These are phyloP conservation scores for Dascyllus trimaculatus DNA, from an alignment of 2,113 vertebrate species.

Conservation along the genomic window DNA sequence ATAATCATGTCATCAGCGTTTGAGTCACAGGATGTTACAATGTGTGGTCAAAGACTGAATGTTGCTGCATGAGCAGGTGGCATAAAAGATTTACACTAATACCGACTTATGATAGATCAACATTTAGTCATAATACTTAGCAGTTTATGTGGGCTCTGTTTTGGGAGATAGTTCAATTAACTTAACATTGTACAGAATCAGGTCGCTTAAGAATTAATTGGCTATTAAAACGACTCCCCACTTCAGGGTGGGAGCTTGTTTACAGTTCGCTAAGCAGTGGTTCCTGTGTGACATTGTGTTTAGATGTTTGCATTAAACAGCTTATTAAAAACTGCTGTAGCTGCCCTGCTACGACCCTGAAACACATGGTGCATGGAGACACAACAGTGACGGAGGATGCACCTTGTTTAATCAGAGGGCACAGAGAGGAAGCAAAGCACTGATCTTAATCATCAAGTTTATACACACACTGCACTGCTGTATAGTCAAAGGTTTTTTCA, in stretches of 20 bases:
- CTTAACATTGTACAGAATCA: slow-evolving; percentile 69
- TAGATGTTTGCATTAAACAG: slow-evolving; percentile 65
- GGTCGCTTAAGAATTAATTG: slow-evolving; percentile 78
- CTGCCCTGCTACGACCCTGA: slow-evolving; percentile 14
- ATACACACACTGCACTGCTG: not conserved
- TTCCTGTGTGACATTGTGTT: slow-evolving; percentile 59
- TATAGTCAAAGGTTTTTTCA: slow-evolving; percentile 10
- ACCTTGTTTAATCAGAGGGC: slow-evolving; percentile 26
- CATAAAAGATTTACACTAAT: slow-evolving; percentile 61
- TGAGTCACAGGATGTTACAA: slow-evolving; percentile 48
- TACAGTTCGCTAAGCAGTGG: slow-evolving; percentile 66
- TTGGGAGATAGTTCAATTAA: slow-evolving; percentile 77
- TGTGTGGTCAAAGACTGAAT: slow-evolving; percentile 38
- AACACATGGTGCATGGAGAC: slow-evolving; percentile 32
- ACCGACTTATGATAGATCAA: slow-evolving; percentile 54
- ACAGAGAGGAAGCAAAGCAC: slow-evolving; percentile 15
- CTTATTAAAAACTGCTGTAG: slow-evolving; percentile 59
- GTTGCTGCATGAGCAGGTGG: slow-evolving; percentile 46
- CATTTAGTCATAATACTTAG: slow-evolving; percentile 60
- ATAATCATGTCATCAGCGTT: slow-evolving; percentile 49
- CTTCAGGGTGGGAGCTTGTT: slow-evolving; percentile 74
- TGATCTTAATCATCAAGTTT: not conserved
- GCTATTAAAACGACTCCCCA: slow-evolving; percentile 73
- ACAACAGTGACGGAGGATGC: not conserved
- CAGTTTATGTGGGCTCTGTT: slow-evolving; percentile 68